Evolutionary conservation across 2,797 vertebrate species (phyloP).

Genomic region (Peromyscus nudipes): DNA sequence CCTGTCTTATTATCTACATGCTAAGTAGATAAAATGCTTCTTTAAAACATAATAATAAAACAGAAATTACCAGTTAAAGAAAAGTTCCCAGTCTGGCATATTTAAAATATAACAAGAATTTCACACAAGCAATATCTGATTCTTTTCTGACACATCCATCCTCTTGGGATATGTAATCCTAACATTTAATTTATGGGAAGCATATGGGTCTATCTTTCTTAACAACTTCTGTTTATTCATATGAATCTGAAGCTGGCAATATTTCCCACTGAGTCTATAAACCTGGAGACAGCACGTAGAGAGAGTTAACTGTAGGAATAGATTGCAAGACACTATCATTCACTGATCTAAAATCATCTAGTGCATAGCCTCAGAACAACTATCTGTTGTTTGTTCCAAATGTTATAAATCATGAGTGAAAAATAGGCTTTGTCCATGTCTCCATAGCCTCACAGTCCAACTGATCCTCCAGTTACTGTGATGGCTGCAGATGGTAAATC

Average conservation of each 20-base stretch:
- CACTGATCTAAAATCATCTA: slow-evolving; percentile 72
- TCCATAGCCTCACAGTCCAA: slow-evolving; percentile 56
- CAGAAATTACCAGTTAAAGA: slow-evolving; percentile 8
- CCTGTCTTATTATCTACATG: background rate
- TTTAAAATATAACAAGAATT: slow-evolving; percentile 60
- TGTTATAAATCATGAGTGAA: slow-evolving; percentile 79
- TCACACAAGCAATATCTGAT: slow-evolving; percentile 7
- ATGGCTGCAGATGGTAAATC: slow-evolving; percentile 73
- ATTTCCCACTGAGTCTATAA: slow-evolving; percentile 67
- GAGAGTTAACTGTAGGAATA: slow-evolving; percentile 55
- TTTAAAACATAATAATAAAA: slow-evolving; percentile 22
- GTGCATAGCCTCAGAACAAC: slow-evolving; percentile 67
- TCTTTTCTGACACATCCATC: background rate
- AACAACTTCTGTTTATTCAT: slow-evolving; percentile 64
- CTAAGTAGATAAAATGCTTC: background rate
- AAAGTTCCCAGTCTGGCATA: background rate
- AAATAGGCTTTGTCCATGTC: slow-evolving; percentile 75
- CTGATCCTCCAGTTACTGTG: slow-evolving; percentile 54
- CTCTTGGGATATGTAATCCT: slow-evolving; percentile 62
- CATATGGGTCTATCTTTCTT: slow-evolving; percentile 66
- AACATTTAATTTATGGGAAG: slow-evolving; percentile 70
- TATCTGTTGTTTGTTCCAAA: slow-evolving; percentile 78
- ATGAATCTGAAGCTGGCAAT: slow-evolving; percentile 63
- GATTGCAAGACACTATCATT: slow-evolving; percentile 63
- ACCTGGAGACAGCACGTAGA: slow-evolving; percentile 52